These are phyloP conservation scores for Rhopilema esculentum DNA, from an alignment of 30 jellyfish, hydroid and myxozoan genomes.

Conservation along the genomic window DNA sequence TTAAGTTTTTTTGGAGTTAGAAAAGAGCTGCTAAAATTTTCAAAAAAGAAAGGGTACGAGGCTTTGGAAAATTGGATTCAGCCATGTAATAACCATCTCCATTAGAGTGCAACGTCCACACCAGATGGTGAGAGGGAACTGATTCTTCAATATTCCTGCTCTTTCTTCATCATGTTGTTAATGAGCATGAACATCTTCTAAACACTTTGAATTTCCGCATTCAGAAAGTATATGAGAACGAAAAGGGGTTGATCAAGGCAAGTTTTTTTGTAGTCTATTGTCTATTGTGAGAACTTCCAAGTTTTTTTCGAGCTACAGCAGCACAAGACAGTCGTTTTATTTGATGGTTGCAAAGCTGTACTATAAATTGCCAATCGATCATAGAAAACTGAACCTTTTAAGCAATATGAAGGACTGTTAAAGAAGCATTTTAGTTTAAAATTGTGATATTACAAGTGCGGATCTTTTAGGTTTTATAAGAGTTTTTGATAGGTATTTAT, in stretches of 20 bases:
- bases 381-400: too few species aligned
- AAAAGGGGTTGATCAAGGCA: constrained; percentile 36
- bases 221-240: neutral
- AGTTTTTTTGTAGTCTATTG: neutral
- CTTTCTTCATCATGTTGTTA: constrained; percentile 33
- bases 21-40: neutral
- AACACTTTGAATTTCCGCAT: constrained; percentile 46
- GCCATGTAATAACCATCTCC: constrained; percentile 44
- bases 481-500: too few species aligned
- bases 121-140: constrained; percentile 32
- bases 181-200: constrained; percentile 18
- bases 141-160: constrained; percentile 19
- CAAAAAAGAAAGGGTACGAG: constrained; percentile 29
- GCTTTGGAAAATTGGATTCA: constrained; percentile 14
- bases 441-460: too few species aligned
- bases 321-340: neutral
- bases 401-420: too few species aligned
- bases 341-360: too few species aligned
- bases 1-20: constrained; percentile 19
- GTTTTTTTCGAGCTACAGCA: too few species aligned
- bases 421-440: too few species aligned
- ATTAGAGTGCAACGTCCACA: constrained; percentile 60
- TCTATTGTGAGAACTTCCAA: neutral
- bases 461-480: too few species aligned
- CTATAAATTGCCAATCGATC: too few species aligned